Percentiles rank a stretch among this genome's conserved stretches.
Conservation (phyloP, 1,140 invertebrate species). For the Drosophila nigrodunni region DNA sequence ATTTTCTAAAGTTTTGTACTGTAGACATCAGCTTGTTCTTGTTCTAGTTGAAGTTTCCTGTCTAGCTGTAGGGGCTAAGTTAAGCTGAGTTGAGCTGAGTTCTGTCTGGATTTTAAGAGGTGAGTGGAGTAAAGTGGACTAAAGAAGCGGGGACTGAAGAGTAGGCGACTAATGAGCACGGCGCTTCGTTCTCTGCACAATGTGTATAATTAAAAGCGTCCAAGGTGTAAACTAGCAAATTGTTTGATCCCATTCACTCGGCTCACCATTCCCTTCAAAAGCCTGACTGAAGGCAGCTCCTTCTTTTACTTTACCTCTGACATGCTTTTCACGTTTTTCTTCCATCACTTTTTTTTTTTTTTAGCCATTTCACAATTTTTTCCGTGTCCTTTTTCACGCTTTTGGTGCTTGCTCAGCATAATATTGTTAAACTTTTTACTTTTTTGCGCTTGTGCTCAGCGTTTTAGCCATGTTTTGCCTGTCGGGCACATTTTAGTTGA, state of each 20-base stretch:
- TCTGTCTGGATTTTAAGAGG: too few species aligned
- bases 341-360: constrained; percentile 25
- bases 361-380: constrained; percentile 28
- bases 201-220: constrained; percentile 81
- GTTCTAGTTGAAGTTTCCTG: constrained; percentile 48
- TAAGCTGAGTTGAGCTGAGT: constrained; percentile 1
- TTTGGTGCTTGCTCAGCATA: constrained; percentile 65
- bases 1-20: constrained; percentile 63
- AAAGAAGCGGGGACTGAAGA: background rate
- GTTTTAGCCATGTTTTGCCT: constrained; percentile 36
- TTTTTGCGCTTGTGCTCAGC: constrained; percentile 53
- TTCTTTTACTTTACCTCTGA: background rate
- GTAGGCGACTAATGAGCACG: constrained; percentile 60
- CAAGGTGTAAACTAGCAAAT: constrained; percentile 82
- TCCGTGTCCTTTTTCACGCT: constrained; percentile 35
- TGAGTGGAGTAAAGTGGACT: too few species aligned
- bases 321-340: background rate
- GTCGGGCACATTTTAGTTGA: constrained; percentile 51
- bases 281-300: constrained; percentile 21
- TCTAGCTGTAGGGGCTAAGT: constrained; percentile 15
- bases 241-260: constrained; percentile 79
- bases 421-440: constrained; percentile 76
- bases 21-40: constrained; percentile 57
- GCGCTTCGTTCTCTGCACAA: constrained; percentile 55
- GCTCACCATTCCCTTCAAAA: constrained; percentile 29